Evolutionary conservation across 2,888 invertebrate genomes (phyloP), one percentile per base, ranked within the genome.

Genomic region (Mantis religiosa): DNA sequence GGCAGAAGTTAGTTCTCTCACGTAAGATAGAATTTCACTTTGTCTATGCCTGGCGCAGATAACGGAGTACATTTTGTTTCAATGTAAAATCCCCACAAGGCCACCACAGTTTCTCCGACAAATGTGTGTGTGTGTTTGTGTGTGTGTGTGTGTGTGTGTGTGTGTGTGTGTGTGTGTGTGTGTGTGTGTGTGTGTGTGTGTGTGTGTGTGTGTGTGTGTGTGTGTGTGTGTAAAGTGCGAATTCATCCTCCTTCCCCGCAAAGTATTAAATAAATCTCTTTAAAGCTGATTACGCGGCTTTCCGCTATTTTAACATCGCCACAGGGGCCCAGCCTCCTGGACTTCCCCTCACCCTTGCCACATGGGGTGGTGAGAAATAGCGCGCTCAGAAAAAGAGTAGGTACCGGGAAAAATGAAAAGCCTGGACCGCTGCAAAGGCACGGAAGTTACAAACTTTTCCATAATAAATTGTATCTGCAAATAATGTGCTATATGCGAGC

Each of bases 181-280:
- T 4, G 30, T 30, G 3, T 30, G 30, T 30, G 30, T 30, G 30
- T 30, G 30, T 4, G 30, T 30, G 3, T 34, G 47, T 85, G 41
- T 85, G 85, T 14, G 54, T 54, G 20, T 54, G 54, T 20, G 54
- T 14, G 15, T 54, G 54, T 54, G 54, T 54, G 54, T 54, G 54
- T 54, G 54, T 54, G 54, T 71, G 54, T 15, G 25, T 71, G 20
- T 47, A 47, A 85, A 85, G 85, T 87, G 89, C 83, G 89, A 89
- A 88, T 89, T 89, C 89, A 89, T 89, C 89, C 87, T 87, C 71
- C 88, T 82, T 34, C 81, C 82, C 89, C 89, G 85, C 89, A 89
- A 89, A 89, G 89, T 89, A 89, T 89, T 88, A 89, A 89, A 89
- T 89, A 89, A 89, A 89, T 89, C 89, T 89, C 88, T 88, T 88